Evolutionary conservation across 2,797 vertebrate species (phyloP).

Genomic region (Sebastes flavidus): DNA sequence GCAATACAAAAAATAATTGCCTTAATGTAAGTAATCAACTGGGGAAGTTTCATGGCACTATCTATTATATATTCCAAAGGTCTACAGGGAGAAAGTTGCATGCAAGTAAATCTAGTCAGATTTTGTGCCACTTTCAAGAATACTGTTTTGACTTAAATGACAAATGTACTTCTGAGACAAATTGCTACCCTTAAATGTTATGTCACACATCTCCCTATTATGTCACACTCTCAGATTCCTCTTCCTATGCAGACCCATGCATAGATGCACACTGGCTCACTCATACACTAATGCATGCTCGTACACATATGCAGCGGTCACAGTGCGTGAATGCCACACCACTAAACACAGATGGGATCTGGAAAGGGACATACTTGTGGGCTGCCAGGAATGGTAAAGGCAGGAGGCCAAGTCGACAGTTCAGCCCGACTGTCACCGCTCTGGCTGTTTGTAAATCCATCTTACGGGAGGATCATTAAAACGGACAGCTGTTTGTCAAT

Average conservation of each 20-base stretch:
- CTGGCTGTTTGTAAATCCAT: slow-evolving; percentile 50
- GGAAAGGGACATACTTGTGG: slow-evolving; percentile 76
- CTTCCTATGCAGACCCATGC: background rate
- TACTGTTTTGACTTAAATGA: slow-evolving; percentile 2
- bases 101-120: background rate
- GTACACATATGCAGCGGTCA: slow-evolving; percentile 53
- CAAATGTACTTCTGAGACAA: slow-evolving; percentile 21
- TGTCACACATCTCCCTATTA: slow-evolving; percentile 29
- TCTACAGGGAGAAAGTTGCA: background rate
- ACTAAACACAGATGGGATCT: slow-evolving; percentile 76
- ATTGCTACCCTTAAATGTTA: slow-evolving; percentile 24
- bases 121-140: slow-evolving; percentile 11
- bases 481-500: slow-evolving; percentile 44
- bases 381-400: slow-evolving; percentile 60
- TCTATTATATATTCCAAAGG: too few relatives aligned
- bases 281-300: slow-evolving; percentile 22
- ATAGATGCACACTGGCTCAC: slow-evolving; percentile 16
- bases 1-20: too few relatives aligned
- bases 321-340: slow-evolving; percentile 60
- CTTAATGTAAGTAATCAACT: too few relatives aligned
- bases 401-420: slow-evolving; percentile 53
- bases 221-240: slow-evolving; percentile 42
- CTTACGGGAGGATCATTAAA: slow-evolving; percentile 18
- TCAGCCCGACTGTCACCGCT: slow-evolving; percentile 50
- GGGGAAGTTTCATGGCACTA: too few relatives aligned